Percentiles rank a stretch among this genome's conserved stretches.
Conservation (phyloP, 64 coral and sea anemone species). For the Actinia tenebrosa region DNA sequence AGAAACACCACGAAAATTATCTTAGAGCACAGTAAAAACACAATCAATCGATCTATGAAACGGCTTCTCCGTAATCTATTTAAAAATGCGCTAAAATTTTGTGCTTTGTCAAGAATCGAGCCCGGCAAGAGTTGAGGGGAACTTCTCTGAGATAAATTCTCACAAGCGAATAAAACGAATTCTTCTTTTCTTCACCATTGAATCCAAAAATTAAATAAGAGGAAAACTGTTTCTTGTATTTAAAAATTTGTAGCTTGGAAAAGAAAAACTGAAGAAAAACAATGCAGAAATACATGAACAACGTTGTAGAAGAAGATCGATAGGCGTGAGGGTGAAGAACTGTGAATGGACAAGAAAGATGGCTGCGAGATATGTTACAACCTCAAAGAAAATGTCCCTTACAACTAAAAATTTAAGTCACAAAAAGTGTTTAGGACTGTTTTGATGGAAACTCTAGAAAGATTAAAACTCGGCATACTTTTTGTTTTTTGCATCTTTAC, state of each 20-base stretch:
- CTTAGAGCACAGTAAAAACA: neutral
- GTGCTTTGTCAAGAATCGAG: neutral
- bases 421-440: no score
- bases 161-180: neutral
- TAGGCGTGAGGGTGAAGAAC: neutral
- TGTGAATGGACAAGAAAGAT: neutral
- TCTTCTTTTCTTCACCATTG: neutral
- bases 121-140: neutral
- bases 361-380: neutral
- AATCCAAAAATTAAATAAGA: neutral
- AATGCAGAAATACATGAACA: neutral
- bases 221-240: neutral
- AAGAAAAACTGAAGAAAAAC: neutral
- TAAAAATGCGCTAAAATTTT: neutral
- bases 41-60: neutral
- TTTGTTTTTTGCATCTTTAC: no score
- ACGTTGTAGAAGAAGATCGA: neutral
- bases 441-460: no score
- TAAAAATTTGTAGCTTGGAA: neutral
- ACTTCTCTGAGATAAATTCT: neutral
- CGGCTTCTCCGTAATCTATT: neutral
- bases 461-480: no score
- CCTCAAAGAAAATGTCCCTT: no score
- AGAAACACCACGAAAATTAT: slow-evolving; percentile 8
- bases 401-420: no score